Base-by-base conservation (phyloP, 2,797 vertebrate species). In the Allobates femoralis region DNA sequence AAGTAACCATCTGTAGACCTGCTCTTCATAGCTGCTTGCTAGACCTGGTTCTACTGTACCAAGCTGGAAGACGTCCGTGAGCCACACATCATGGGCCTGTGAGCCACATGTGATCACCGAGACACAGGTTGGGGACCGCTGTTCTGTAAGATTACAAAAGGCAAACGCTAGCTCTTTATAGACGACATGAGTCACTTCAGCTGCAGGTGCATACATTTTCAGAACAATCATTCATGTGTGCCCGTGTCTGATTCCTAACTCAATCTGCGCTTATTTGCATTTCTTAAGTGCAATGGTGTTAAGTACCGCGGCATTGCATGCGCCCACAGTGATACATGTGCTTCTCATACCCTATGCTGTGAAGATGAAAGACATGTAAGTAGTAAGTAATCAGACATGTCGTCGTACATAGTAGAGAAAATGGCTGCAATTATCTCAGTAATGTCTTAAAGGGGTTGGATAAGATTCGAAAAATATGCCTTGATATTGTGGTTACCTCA, bases 261-360 rank as follows among this genome's bases (percentile, higher is more conserved):
- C 66, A 69, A 69, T 69, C 30, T 23, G 7, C 32, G 18, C 60
- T 62, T 28, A 62, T 73, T 73, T 46, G 69, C 69, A 46, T 73
- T 73, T 46, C 32, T 69, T 67, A 34, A 67, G 30, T 34, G 30
- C 15, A 67, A 67, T 67, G 30, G 3, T 26, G 21, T 37, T 66
- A 16, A 37, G 32, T 37, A 21, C 21, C 67, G 32, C 16, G 2
- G 34, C 37, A n/a, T 14, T 41, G 69, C 69, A 15, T 12, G 21
- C 21, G 23, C 32, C 69, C 41, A 41, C 37, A 41, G 21, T 41
- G 34, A 41, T 69, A 12, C 32, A 69, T 37, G 66, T 69, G 19
- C 18, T 21, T 3, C 32, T 69, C 19, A 32, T 69, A 69, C 34
- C 14, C 37, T 23, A 23, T 69, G 34, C 67, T 23, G 19, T 12